Evolutionary conservation across 2,113 vertebrate species (phyloP).

Genomic region (Cairina moschata): DNA sequence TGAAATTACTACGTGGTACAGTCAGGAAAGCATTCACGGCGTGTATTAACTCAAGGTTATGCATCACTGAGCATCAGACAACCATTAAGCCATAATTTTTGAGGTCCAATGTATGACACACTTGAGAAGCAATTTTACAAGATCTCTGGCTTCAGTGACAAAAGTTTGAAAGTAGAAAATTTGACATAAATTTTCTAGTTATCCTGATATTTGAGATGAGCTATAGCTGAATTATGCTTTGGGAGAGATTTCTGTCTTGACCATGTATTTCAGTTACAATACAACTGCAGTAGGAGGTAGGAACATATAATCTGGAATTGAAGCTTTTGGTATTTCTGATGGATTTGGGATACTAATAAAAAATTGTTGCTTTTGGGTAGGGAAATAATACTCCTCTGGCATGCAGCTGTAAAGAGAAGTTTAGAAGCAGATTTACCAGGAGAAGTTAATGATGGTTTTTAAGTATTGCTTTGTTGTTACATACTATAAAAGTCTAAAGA

Average conservation of each 20-base stretch:
- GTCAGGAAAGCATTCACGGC: not conserved
- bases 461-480: not conserved
- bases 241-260: not conserved
- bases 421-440: not conserved
- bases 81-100: not conserved
- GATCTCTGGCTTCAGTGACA: not conserved
- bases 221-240: not conserved
- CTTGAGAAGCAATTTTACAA: not conserved
- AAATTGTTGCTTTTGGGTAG: not conserved
- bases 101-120: not conserved
- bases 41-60: not conserved
- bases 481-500: not conserved
- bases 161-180: not conserved
- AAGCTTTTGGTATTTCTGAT: not conserved
- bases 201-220: not conserved
- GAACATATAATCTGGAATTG: not conserved
- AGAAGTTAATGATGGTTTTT: not conserved
- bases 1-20: not conserved
- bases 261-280: not conserved
- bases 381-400: not conserved
- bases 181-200: not conserved
- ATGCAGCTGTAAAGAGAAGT: not conserved
- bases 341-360: not conserved
- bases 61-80: not conserved
- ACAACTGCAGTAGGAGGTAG: not conserved